These are phyloP conservation scores for Cryptoprocta ferox DNA, from an alignment of 2,797 vertebrate genomes.

Conservation along the genomic window DNA sequence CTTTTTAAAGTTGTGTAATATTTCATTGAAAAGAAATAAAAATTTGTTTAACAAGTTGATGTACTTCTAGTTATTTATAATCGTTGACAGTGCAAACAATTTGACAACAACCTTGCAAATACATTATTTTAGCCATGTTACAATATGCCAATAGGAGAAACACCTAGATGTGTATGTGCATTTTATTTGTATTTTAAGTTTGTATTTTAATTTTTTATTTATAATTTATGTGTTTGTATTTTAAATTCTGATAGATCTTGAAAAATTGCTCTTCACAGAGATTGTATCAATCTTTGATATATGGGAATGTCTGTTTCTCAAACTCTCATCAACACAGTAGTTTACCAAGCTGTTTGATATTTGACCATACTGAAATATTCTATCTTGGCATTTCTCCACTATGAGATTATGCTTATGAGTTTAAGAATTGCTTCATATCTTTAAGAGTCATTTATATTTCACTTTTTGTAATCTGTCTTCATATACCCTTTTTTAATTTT, in stretches of 20 bases:
- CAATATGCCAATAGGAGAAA: background rate
- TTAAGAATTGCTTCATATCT: background rate
- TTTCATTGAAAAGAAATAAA: background rate
- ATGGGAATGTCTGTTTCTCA: background rate
- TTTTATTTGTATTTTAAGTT: background rate
- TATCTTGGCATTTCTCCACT: background rate
- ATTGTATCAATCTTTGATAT: background rate
- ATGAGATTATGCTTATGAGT: background rate
- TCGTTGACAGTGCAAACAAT: background rate
- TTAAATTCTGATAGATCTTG: conserved; percentile 4
- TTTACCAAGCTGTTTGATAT: background rate
- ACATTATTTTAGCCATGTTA: background rate
- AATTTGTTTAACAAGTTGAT: background rate
- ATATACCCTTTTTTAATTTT: background rate
- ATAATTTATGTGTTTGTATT: background rate
- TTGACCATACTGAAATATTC: background rate
- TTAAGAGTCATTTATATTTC: background rate
- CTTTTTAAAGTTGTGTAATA: background rate
- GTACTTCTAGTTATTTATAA: background rate
- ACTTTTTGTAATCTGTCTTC: background rate
- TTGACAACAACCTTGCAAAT: background rate
- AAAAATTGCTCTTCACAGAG: background rate
- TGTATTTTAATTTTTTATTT: background rate
- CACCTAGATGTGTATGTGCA: background rate
- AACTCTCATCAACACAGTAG: background rate